phyloP scores from a whole-genome alignment of 1,140 invertebrate genomes.

The Atta colombica region DNA sequence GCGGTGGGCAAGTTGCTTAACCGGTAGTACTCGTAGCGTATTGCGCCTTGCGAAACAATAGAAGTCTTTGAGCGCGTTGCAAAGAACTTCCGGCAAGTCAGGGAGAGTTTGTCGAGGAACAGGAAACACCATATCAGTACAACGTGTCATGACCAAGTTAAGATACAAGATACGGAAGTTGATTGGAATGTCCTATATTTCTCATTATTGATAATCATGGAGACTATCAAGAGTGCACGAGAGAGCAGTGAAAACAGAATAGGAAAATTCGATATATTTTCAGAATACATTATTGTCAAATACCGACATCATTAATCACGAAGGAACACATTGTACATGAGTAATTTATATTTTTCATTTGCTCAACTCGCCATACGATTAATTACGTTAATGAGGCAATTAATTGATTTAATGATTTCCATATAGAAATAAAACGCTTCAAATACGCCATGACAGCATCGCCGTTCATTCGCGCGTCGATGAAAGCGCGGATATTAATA shows the following conservation, averaged over 20 bases:
- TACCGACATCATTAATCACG: neutral
- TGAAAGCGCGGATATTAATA: constrained; percentile 51
- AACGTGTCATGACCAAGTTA: neutral
- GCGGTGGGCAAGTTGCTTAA: constrained; percentile 55
- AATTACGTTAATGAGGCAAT: constrained; percentile 48
- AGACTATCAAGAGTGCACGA: neutral
- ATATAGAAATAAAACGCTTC: constrained; percentile 16
- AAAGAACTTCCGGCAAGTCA: constrained; percentile 44
- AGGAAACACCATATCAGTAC: neutral
- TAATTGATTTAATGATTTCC: constrained; percentile 48
- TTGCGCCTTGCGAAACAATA: constrained; percentile 59
- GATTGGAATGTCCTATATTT: neutral
- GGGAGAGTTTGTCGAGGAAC: constrained; percentile 6
- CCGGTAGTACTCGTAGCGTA: constrained; percentile 30
- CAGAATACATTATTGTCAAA: neutral
- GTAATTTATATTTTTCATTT: constrained; percentile 29
- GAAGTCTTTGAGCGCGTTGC: constrained; percentile 27
- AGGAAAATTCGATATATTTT: constrained; percentile 8
- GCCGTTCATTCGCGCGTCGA: constrained; percentile 10
- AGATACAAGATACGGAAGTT: constrained; percentile 40
- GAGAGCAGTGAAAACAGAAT: constrained; percentile 27
- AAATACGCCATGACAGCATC: constrained; percentile 12
- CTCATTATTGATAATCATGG: constrained; percentile 15
- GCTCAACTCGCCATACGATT: neutral
- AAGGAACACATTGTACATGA: neutral